These are phyloP conservation scores for Drosophila grimshawi DNA, from an alignment of 1,140 invertebrate genomes.

Conservation along the genomic window DNA sequence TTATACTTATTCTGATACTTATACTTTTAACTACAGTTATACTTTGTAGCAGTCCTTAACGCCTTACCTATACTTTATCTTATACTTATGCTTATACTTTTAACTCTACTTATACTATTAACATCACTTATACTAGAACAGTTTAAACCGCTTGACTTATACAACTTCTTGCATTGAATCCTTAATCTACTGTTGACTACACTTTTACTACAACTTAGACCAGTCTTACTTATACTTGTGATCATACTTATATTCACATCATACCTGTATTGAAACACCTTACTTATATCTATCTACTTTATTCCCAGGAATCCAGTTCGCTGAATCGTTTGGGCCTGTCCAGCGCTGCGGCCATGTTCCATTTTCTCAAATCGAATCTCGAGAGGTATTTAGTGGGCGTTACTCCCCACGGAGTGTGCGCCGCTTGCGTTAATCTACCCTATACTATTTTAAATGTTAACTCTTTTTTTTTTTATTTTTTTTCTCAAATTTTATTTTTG, in stretches of 20 bases:
- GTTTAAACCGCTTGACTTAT: too few relatives aligned
- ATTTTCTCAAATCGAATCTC: constrained; percentile 76
- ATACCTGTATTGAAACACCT: too few relatives aligned
- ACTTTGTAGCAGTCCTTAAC: too few relatives aligned
- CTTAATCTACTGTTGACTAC: too few relatives aligned
- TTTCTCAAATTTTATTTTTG: constrained; percentile 29
- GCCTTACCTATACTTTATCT: too few relatives aligned
- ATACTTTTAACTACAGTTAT: too few relatives aligned
- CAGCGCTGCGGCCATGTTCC: constrained; percentile 76
- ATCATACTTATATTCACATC: too few relatives aligned
- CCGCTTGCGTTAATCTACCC: constrained; percentile 58
- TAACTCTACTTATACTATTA: neutral
- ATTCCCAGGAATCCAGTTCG: constrained; percentile 66
- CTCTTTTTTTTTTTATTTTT: constrained; percentile 34
- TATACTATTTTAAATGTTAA: constrained; percentile 7
- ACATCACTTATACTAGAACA: too few relatives aligned
- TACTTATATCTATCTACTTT: neutral
- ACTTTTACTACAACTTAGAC: too few relatives aligned
- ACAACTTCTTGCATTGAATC: too few relatives aligned
- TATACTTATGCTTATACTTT: neutral
- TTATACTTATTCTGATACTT: neutral
- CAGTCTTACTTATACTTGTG: too few relatives aligned
- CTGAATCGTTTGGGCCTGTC: constrained; percentile 69
- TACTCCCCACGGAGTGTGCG: constrained; percentile 57
- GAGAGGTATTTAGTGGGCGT: constrained; percentile 74